phyloP scores from a whole-genome alignment of 1,140 invertebrate genomes.

The Panulirus ornatus region DNA sequence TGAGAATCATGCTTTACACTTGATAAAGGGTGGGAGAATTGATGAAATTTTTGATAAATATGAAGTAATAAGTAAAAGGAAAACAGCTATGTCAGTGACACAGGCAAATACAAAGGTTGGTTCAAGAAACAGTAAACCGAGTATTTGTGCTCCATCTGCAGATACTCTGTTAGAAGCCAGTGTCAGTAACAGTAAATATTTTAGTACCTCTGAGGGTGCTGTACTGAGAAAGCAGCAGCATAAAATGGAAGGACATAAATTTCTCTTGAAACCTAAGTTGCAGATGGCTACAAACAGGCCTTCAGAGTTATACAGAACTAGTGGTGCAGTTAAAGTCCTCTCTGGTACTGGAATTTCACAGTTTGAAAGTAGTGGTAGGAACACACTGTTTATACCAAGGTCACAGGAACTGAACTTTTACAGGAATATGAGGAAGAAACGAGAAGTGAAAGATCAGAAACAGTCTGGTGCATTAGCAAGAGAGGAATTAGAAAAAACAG shows the following conservation, averaged over 20 bases:
- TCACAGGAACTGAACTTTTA: constrained; percentile 8
- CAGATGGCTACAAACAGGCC: background rate
- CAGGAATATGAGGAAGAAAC: background rate
- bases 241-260: background rate
- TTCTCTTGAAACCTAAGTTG: no score
- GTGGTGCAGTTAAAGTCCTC: background rate
- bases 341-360: background rate
- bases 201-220: background rate
- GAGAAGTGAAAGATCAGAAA: background rate
- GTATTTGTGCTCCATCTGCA: background rate
- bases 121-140: background rate
- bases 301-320: background rate
- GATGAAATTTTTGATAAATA: no score
- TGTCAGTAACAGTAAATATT: background rate
- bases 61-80: background rate
- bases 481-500: background rate
- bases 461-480: no score
- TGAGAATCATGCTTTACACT: background rate
- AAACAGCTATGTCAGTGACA: no score
- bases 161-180: background rate
- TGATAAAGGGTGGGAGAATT: background rate
- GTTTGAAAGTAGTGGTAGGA: no score
- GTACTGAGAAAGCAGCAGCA: background rate
- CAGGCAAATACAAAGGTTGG: background rate
- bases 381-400: constrained; percentile 15